Evolutionary conservation across 2,888 invertebrate genomes (phyloP), one percentile per base, ranked within the genome.

Genomic region (Nomada ferruginata): DNA sequence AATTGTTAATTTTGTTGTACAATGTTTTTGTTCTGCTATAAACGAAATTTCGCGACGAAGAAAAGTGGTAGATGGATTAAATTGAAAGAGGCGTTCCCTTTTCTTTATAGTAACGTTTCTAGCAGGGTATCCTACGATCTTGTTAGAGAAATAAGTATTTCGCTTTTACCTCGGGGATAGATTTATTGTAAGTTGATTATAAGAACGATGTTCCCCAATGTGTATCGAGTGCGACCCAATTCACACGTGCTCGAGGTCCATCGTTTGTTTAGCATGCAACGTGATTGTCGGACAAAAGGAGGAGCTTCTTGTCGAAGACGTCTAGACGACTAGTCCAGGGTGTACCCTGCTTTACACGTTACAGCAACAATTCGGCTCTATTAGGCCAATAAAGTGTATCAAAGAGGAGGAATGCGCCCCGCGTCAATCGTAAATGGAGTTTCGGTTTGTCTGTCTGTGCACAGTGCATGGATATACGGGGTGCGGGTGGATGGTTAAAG

Each of bases 301-400:
- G 36, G 59, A 63, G 47, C 68, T 77, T 73, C 81, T 78, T 71
- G 57, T 73, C 53, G 26, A 72, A 85, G 80, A 75, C 52, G 79
- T 84, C 84, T 84, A 79, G 76, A 81, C 86, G 59, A 44, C 61
- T 80, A 80, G 76, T 57, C 61, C 55, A 66, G 61, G 47, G 68
- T 60, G 65, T 70, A 75, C 60, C 59, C 80, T 50, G 59, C 79
- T 87, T 86, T 81, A 77, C 84, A 77, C 86, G 85, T 85, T 87
- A 83, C 79, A 60, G n/a, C 77, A 76, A 85, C 80, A 85, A 87
- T 86, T 87, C 83, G 88, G 83, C 66, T 85, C 86, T 83, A 87
- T 87, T 88, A 88, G 83, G 64, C 82, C 82, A 86, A 87, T 88
- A 83, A 82, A 88, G 82, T 85, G 29, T 86, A 88, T 88, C 72